These are phyloP conservation scores for Oceanodroma leucorhoa DNA, from an alignment of 2,797 vertebrate genomes.

Conservation along the genomic window DNA sequence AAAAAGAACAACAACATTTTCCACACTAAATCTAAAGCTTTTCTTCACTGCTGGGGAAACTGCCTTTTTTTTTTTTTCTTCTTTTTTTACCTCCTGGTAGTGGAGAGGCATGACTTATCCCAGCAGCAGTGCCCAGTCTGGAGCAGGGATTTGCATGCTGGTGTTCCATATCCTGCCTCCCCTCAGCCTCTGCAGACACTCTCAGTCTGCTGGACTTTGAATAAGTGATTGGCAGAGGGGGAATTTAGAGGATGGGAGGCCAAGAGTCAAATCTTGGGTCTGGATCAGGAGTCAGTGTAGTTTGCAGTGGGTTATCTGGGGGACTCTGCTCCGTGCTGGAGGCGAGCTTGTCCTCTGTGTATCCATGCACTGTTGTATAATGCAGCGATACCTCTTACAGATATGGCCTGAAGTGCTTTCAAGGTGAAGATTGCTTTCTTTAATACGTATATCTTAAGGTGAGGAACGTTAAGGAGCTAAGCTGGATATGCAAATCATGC, in stretches of 20 bases:
- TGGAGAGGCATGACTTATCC: background rate
- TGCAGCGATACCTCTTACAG: background rate
- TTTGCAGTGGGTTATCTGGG: background rate
- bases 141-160: constrained; percentile 35
- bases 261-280: background rate
- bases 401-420: background rate
- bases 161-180: constrained; percentile 44
- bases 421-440: background rate
- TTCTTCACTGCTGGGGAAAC: constrained; percentile 33
- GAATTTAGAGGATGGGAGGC: background rate
- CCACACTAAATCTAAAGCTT: constrained; percentile 47
- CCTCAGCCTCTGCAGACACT: background rate
- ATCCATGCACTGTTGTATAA: background rate
- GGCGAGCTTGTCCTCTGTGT: background rate
- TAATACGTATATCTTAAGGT: background rate
- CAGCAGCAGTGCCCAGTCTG: background rate
- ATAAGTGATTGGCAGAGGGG: background rate
- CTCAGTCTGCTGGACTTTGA: background rate
- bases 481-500: background rate
- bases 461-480: background rate
- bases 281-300: background rate
- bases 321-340: accelerated
- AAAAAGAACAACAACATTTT: constrained; percentile 32
- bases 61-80: background rate
- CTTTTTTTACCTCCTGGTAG: constrained; percentile 2